Base-by-base conservation (phyloP, 2,113 vertebrate species). In the Pomatostomus ruficeps region DNA sequence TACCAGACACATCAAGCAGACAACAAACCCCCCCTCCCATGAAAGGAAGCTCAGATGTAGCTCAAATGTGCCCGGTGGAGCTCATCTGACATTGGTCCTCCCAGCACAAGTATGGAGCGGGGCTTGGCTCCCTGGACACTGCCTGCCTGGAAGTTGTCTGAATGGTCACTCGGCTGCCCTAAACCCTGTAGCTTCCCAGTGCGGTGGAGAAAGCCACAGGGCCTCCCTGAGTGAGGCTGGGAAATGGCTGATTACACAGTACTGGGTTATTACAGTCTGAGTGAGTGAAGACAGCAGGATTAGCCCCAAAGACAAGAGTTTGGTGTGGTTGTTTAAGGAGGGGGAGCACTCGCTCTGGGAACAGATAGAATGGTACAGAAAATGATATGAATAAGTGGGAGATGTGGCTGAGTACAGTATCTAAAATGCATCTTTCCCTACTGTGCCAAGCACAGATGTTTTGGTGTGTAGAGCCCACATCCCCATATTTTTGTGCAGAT, bases 111-210 rank as follows among this genome's bases (percentile, higher is more conserved):
- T 10, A 22, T 19, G 49, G 7, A 79, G 17, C 1, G 31, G 29
- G 5, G 18, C 35, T 61, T 61, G 49, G 4, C 38, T 90, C 21
- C 35, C 80, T 49, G 76, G n/a, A 38, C 0, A 0, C n/a, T 70
- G 86, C 28, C 61, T 65, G 24, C 0, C 0, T 72, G 28, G 28
- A 88, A 78, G 42, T 29, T 88, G 57, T 17, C 45, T 88, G 78
- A 42, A 82, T 79, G 90, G 75, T 51, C 88, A 85, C 33, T 94
- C 88, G 46, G 10, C 35, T 90, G 82, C 54, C 42, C 67, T 62
- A 76, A 88, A 71, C 48, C 29, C 40, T 3, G 0, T 9, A 29
- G 19, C 55, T 89, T 43, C 65, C 70, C 15, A 14, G 33, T 11
- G n/a, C 0, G 0, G 35, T 25, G 49, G 57, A 57, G 31, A 75